Base-by-base conservation (phyloP, 1,140 invertebrate genomes). In the Ctenoplectra terminalis region DNA sequence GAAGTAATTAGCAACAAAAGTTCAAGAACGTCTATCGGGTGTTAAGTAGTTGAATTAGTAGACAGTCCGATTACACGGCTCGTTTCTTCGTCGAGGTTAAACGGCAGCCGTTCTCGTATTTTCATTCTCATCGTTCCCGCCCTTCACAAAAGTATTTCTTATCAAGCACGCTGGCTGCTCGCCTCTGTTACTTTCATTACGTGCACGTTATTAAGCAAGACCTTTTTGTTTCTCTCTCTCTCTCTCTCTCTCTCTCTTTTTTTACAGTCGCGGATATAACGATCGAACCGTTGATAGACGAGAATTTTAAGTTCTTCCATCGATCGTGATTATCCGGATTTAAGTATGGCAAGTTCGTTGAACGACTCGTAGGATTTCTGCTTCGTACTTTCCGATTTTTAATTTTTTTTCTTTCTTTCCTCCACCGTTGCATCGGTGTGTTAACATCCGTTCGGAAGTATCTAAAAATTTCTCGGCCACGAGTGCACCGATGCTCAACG, bases 31-130 rank as follows among this genome's bases (percentile, higher is more conserved):
- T 76, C 50, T 54, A 74, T 81, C 73, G 61, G 76, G 73, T 43
- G 63, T 76, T 52, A 60, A 69, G 43, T 60, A 58, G 73, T 48
- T 58, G 63, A 81, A 60, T 66, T 76, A 76, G n/a, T 67, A 61
- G 46, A 79, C 69, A 31, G 46, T 52, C 56, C 52, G 72, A 81
- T 81, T 81, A 81, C 79, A 75, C 52, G 58, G 73, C 54, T 76
- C 61, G 72, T 75, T 81, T 52, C 50, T 67, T 58, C 61, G 26
- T 56, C 50, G 50, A 34, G 60, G 31, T 71, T 78, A 50, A 71
- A 60, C 48, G 66, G 20, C 23, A 9, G 13, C 26, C 17, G 31
- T 3, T 31, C 26, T 17, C 54, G 20, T 46, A 29, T 31, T 72
- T 23, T 15, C 70, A 31, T 43, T 31, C 34, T 43, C 20, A n/a